Evolutionary conservation across 1,140 invertebrate species (phyloP), one percentile per base, ranked within the genome.

Genomic region (Drosophila subpulchrella): DNA sequence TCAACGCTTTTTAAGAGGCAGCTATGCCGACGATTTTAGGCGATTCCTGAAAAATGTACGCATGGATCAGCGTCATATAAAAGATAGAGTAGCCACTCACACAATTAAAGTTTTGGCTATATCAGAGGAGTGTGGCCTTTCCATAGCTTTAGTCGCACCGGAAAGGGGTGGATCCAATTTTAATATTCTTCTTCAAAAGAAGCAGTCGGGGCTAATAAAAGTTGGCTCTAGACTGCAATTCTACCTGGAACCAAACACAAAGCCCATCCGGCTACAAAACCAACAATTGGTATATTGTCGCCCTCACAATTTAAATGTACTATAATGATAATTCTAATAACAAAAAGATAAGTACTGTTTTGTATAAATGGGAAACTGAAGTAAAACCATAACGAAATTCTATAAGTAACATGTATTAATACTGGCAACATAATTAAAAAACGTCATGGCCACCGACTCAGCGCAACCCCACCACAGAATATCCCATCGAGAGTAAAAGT

Each of bases 401-500:
- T 27, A 27, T 27, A 27, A 27, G 27, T 27, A 27, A 27, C 27
- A 27, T 27, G 27, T 27, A 20, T 39, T 2, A 39, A 6, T 6
- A 39, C 2, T 7, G 0, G 30, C 30, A 6, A 38, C 36, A 38
- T 38, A 12, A 38, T 12, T 38, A 12, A 38, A 38, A 1, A 38
- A 38, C 36, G 10, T 44, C 15, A 10, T 20, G 42, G 76, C 63
- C 77, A 68, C 34, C 51, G 39, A 34, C 17, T 12, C 41, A 32
- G 7, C 34, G 47, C 11, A 24, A 17, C 17, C 41, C 39, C 32
- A n/a, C 20, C n/a, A 15, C 10, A 50, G 5, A 32, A 51, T 17
- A 34, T 27, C 24, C 46, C 46, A 74, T 61, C 34, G 54, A 84
- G 67, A 84, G 74, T 53, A 57, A 84, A 84, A 85, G 81, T 85